Conservation (phyloP, 1,140 invertebrate species). For the Helicoverpa armigera region DNA sequence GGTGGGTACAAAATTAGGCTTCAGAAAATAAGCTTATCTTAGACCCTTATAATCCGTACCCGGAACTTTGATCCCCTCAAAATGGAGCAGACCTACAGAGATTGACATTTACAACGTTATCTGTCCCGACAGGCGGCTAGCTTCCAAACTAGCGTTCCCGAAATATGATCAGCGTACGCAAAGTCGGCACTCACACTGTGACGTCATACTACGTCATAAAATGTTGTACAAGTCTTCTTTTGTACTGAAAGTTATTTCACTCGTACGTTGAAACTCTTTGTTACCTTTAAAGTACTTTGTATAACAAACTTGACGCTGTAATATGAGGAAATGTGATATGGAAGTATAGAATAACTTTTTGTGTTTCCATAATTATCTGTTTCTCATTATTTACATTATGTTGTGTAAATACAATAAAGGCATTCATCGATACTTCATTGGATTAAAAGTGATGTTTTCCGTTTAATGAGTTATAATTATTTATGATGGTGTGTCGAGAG, state of each 20-base stretch:
- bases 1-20: constrained; percentile 77
- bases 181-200: constrained; percentile 42
- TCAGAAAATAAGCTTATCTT: constrained; percentile 82
- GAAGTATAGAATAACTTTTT: constrained; percentile 20
- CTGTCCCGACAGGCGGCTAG: constrained; percentile 69
- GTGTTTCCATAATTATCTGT: constrained; percentile 8
- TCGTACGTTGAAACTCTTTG: constrained; percentile 43
- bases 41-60: constrained; percentile 82
- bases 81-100: constrained; percentile 78
- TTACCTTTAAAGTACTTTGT: constrained; percentile 33
- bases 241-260: constrained; percentile 38
- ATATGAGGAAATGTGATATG: constrained; percentile 17
- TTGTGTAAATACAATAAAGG: not conserved
- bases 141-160: constrained; percentile 64
- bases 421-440: not conserved
- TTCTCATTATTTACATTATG: constrained; percentile 9
- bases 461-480: not conserved
- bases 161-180: constrained; percentile 66
- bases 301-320: constrained; percentile 34
- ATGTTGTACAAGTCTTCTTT: constrained; percentile 50
- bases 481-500: no score
- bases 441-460: not conserved
- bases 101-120: constrained; percentile 82
- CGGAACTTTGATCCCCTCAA: constrained; percentile 82
- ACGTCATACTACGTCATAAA: constrained; percentile 51